These are phyloP conservation scores for Drosophila obscura DNA, from an alignment of 1,140 invertebrate genomes.

Conservation along the genomic window DNA sequence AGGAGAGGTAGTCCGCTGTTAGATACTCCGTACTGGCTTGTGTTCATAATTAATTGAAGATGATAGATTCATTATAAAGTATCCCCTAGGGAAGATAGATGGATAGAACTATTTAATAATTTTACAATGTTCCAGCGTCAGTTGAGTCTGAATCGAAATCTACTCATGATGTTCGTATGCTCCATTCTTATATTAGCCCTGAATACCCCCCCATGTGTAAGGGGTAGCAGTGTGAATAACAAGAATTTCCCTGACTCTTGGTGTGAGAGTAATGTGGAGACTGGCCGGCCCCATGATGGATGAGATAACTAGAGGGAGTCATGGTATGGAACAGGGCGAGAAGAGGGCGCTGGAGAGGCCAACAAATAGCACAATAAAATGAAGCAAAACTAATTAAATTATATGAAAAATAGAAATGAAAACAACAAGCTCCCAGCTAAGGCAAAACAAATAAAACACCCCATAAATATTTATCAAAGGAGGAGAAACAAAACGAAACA, in stretches of 20 bases:
- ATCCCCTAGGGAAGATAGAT: too few species aligned
- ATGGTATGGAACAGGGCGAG: neutral
- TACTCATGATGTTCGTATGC: too few species aligned
- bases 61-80: too few species aligned
- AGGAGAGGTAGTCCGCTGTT: neutral
- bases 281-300: constrained; percentile 21
- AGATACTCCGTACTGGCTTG: neutral
- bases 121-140: too few species aligned
- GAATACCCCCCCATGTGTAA: neutral
- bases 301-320: neutral
- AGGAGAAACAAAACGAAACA: constrained; percentile 55
- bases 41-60: too few species aligned
- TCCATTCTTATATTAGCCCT: neutral
- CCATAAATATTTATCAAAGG: constrained; percentile 65
- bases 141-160: too few species aligned
- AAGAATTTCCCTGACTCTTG: constrained; percentile 25
- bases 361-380: constrained; percentile 51
- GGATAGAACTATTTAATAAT: too few species aligned
- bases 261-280: constrained; percentile 3
- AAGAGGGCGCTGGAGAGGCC: constrained; percentile 2
- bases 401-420: constrained; percentile 68
- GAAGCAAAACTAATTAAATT: constrained; percentile 77
- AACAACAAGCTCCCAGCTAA: constrained; percentile 46
- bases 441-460: constrained; percentile 53
- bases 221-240: constrained; percentile 18